phyloP scores from a whole-genome alignment of 2,113 vertebrate species.

The Tenrec ecaudatus region DNA sequence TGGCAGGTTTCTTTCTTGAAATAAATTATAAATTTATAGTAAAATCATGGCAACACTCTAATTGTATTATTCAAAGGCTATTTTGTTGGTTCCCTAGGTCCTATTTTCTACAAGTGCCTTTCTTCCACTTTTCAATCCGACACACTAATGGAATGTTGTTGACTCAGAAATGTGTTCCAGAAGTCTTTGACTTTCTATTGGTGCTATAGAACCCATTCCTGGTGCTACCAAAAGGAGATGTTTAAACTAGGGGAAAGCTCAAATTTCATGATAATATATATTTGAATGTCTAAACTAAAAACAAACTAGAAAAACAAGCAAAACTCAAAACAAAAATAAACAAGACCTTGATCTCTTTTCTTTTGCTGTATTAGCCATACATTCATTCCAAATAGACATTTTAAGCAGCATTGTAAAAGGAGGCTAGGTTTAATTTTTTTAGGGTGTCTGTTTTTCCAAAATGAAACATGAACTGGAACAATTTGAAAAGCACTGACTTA shows the following conservation, averaged over 20 bases:
- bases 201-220: background rate
- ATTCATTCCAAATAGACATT: constrained; percentile 6
- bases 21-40: no score
- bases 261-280: background rate
- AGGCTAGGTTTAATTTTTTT: background rate
- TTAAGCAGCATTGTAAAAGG: background rate
- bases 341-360: background rate
- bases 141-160: no score
- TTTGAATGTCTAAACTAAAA: background rate
- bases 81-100: background rate
- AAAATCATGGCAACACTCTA: background rate
- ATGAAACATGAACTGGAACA: background rate
- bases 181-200: background rate
- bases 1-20: no score
- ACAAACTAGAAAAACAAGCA: background rate
- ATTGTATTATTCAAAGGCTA: background rate
- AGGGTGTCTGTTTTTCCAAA: constrained; percentile 34
- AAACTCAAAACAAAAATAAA: background rate
- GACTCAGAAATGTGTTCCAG: no score
- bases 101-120: no score
- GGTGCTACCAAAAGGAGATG: background rate
- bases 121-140: background rate
- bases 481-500: constrained; percentile 19
- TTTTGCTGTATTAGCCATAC: background rate
- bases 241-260: background rate